Conservation (phyloP, 2,113 vertebrate genomes). For the Grus americana region DNA sequence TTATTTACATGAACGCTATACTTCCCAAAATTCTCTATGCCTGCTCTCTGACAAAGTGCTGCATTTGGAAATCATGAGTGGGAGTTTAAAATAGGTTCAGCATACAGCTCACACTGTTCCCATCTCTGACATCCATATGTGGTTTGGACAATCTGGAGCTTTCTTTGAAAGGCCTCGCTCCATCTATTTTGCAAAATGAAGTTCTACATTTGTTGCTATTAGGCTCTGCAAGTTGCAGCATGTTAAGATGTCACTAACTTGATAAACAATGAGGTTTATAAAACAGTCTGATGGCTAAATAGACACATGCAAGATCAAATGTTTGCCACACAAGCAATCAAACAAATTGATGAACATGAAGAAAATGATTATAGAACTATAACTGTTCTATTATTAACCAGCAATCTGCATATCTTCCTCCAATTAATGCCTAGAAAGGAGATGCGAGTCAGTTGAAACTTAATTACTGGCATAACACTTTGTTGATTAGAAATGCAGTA, state of each 20-base stretch:
- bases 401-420: slow-evolving; percentile 67
- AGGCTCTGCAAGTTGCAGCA: not conserved
- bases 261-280: slow-evolving; percentile 58
- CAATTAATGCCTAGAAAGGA: slow-evolving; percentile 72
- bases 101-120: slow-evolving; percentile 43
- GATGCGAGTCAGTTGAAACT: slow-evolving; percentile 64
- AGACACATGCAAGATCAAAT: slow-evolving; percentile 61
- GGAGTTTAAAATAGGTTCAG: slow-evolving; percentile 55
- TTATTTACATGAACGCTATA: not conserved
- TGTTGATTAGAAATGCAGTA: slow-evolving; percentile 68
- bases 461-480: slow-evolving; percentile 74
- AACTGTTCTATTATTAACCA: slow-evolving; percentile 76
- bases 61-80: slow-evolving; percentile 52
- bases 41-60: not conserved
- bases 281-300: slow-evolving; percentile 52
- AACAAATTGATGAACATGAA: slow-evolving; percentile 72
- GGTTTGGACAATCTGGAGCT: slow-evolving; percentile 37
- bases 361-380: slow-evolving; percentile 73
- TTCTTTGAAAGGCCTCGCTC: not conserved
- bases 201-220: not conserved
- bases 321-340: slow-evolving; percentile 75
- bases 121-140: slow-evolving; percentile 24
- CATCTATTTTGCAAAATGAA: not conserved
- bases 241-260: slow-evolving; percentile 35
- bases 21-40: not conserved